Evolutionary conservation across 2,888 invertebrate genomes (phyloP), one percentile per base, ranked within the genome.

Genomic region (Drosophila rubida): DNA sequence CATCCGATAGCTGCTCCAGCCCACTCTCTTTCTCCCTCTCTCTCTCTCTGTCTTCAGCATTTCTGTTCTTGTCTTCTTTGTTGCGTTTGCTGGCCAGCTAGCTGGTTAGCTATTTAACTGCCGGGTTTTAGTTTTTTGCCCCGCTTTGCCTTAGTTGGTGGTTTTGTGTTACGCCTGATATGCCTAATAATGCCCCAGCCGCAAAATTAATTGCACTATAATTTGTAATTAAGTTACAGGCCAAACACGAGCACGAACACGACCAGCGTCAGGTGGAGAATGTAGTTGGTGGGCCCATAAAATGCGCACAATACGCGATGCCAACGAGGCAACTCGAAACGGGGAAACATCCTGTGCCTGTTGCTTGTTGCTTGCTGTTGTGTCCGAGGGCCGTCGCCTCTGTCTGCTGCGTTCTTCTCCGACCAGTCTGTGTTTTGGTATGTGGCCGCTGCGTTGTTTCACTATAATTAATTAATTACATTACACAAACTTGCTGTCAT

Each of bases 131-230:
- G 63, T 60, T 59, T 49, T 49, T 50, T 50, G 53, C 30, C 48
- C 6, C n/a, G 35, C 19, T 11, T 37, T 19, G 32, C 45, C 69
- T 63, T 57, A 55, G 60, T 58, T 67, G 59, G 57, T 30, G 84
- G 80, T 77, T 74, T 84, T 74, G 74, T 74, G 59, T 80, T 80
- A 63, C 81, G 68, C 77, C 61, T 64, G 84, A 84, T 84, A 74
- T 77, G 87, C 80, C 84, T 87, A 84, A 87, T 87, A 78, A 85
- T 78, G 85, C 79, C 86, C 76, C 50, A 58, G 76, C 79, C 79
- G 74, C 86, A 79, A 69, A 78, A 89, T 89, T 89, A 89, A 89
- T 89, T 90, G 90, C 89, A 89, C 84, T 89, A 88, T 89, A 90
- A 88, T 90, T 83, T 88, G 90, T 87, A 87, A 89, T 89, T 89